These are phyloP conservation scores for Lagorchestes hirsutus DNA, from an alignment of 2,797 vertebrate genomes.

Conservation along the genomic window DNA sequence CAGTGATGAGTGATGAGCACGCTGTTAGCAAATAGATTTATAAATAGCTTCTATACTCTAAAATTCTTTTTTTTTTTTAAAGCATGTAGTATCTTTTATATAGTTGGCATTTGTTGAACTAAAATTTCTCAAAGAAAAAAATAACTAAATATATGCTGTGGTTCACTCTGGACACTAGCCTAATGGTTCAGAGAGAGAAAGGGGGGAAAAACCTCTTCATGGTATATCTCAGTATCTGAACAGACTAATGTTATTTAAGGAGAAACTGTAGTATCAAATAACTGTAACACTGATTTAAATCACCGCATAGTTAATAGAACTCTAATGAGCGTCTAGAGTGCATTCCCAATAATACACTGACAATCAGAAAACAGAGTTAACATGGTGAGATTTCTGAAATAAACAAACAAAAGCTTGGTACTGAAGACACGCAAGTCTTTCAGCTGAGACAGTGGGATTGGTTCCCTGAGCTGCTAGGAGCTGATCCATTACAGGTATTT, in stretches of 20 bases:
- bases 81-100: background rate
- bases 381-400: background rate
- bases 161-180: constrained; percentile 5
- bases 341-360: constrained; percentile 11
- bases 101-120: background rate
- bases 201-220: background rate
- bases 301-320: constrained; percentile 24
- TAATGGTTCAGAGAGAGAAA: background rate
- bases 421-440: background rate
- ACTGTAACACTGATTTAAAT: constrained; percentile 13
- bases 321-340: constrained; percentile 11
- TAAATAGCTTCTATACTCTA: background rate
- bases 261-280: background rate
- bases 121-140: background rate
- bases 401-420: constrained; percentile 10
- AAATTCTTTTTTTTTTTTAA: background rate
- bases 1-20: background rate
- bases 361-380: background rate
- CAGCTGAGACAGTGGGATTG: background rate
- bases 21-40: background rate
- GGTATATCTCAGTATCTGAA: background rate
- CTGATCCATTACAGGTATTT: constrained; percentile 15
- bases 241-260: background rate
- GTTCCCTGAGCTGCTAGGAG: background rate
- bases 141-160: background rate